Conservation (phyloP, 30 jellyfish, hydroid and myxozoan species). For the Phacellophora camtschatica region DNA sequence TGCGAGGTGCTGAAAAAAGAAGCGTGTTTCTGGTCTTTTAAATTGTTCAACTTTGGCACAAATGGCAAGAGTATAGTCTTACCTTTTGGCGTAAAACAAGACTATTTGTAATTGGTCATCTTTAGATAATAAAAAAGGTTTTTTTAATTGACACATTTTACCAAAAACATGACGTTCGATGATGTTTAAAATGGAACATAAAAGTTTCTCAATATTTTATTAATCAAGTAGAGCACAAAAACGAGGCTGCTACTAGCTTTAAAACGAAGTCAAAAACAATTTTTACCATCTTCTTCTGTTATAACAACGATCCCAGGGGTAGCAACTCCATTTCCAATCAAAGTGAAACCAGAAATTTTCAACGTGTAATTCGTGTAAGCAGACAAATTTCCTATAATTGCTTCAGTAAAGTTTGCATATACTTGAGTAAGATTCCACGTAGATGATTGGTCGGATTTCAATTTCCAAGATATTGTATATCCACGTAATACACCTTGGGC, state of each 20-base stretch:
- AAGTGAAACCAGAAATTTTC: constrained; percentile 4
- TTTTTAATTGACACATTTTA: too few relatives aligned
- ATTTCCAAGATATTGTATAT: background rate
- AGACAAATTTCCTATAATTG: background rate
- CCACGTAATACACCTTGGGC: constrained; percentile 1
- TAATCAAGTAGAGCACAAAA: too few relatives aligned
- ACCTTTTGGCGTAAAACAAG: too few relatives aligned
- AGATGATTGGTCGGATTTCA: background rate
- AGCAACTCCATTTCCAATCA: constrained; percentile 3
- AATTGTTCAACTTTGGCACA: too few relatives aligned
- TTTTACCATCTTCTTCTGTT: constrained; percentile 24
- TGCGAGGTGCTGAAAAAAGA: background rate
- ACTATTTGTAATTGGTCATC: too few relatives aligned
- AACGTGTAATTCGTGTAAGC: constrained; percentile 20
- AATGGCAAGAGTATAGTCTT: too few relatives aligned
- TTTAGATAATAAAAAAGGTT: too few relatives aligned
- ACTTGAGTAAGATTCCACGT: background rate
- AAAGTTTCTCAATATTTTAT: too few relatives aligned
- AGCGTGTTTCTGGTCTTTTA: background rate
- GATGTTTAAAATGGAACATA: too few relatives aligned
- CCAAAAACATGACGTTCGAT: too few relatives aligned
- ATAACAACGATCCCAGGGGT: background rate
- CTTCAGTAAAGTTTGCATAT: background rate
- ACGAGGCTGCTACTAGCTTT: too few relatives aligned
- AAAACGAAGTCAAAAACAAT: too few relatives aligned